Evolutionary conservation across 1,140 invertebrate species (phyloP), one percentile per base, ranked within the genome.

Genomic region (Mizuhopecten yessoensis): DNA sequence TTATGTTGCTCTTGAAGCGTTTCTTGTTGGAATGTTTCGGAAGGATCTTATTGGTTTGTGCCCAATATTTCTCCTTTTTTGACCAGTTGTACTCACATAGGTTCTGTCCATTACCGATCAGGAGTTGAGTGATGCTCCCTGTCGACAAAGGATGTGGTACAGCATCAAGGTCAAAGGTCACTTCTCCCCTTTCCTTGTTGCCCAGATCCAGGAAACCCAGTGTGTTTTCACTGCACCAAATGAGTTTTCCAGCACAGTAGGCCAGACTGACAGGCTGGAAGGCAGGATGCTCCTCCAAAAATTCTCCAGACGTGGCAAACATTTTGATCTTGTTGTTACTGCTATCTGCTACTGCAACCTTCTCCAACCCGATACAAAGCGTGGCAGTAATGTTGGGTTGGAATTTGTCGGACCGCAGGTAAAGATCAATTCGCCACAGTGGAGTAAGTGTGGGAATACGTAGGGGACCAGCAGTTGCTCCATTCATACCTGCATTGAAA

Each of bases 311-410:
- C 1, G 87, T 87, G 45, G 39, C 42, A 36, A 90, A 90, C 45
- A 90, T 88, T 45, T 90, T 90, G 33, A 90, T 88, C 87, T 90
- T 90, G 90, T 90, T 49, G 33, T 90, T 90, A 33, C 33, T 75
- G 33, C 90, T 90, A 34, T 90, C 90, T 34, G 90, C 87, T 23
- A 88, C 90, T 17, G 87, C 87, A 15, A 90, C 34, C 86, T 88
- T 90, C 34, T 90, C 49, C 9, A 29, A 9, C 23, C 34, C 34
- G 11, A 90, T 39, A 15, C 86, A 57, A 29, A 87, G 87, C 34
- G 87, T 57, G 23, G 39, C 42, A 49, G 90, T 90, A 11, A 90
- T 17, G 33, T 57, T 87, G 33, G 90, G 90, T n/a, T 34, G n/a
- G 3, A 87, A 34, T 34, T 87, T 86, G 49, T 90, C 90, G 33